Conservation (phyloP, 1,140 invertebrate species). For the Sitophilus oryzae region DNA sequence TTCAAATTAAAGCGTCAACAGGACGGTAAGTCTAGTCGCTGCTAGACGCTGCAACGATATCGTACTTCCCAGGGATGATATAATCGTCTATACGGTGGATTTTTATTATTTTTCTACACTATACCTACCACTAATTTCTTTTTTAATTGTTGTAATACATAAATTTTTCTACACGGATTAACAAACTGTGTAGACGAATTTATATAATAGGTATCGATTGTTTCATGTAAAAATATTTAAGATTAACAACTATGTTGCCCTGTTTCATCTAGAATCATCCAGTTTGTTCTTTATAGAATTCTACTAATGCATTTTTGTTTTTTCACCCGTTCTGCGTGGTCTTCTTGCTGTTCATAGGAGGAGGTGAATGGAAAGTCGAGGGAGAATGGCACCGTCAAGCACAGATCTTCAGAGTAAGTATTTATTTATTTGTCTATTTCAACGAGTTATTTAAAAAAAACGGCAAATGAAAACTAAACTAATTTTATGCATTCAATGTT, state of each 20-base stretch:
- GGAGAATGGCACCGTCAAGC: constrained; percentile 53
- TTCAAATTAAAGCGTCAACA: constrained; percentile 40
- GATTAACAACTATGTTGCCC: neutral
- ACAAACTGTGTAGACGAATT: neutral
- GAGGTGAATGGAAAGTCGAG: constrained; percentile 53
- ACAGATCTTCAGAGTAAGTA: constrained; percentile 51
- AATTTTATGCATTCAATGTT: too few relatives aligned
- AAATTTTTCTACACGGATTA: neutral
- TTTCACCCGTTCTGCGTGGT: constrained; percentile 37
- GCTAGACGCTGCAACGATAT: constrained; percentile 37
- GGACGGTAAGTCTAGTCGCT: constrained; percentile 45
- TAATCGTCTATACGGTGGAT: constrained; percentile 3
- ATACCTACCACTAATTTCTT: constrained; percentile 6
- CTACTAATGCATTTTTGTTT: constrained; percentile 44
- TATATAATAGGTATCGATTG: constrained; percentile 2
- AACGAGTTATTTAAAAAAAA: too few relatives aligned
- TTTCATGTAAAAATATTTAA: neutral
- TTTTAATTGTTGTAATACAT: neutral
- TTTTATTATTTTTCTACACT: neutral
- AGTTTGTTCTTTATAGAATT: too few relatives aligned
- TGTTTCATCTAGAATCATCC: too few relatives aligned
- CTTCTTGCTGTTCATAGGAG: constrained; percentile 62
- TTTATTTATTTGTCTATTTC: constrained; percentile 20
- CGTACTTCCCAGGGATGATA: neutral
- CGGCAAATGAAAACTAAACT: too few relatives aligned